Evolutionary conservation across 2,113 vertebrate species (phyloP), one percentile per base, ranked within the genome.

Genomic region (Grus americana): DNA sequence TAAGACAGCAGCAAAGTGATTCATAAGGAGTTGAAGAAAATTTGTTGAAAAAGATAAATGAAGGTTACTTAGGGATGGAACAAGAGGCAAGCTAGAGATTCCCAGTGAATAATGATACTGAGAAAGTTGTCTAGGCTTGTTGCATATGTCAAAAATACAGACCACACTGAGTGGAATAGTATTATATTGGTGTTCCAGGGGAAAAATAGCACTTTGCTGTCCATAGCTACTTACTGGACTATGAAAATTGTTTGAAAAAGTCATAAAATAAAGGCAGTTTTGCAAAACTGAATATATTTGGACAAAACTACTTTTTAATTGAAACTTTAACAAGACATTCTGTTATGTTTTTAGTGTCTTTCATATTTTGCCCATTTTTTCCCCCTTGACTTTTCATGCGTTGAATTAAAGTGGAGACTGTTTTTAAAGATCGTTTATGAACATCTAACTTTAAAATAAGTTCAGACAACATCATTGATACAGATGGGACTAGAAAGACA

Each of bases 31-130:
- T 15, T 87, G 78, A 81, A 92, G 80, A 91, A 92, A 91, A 94
- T 57, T 75, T 89, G 61, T 47, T 95, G 91, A 68, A 87, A 78
- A 92, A 86, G 86, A 95, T 75, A 84, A 80, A 94, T 95, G 91
- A 87, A 79, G 57, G 57, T 79, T 89, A 86, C 68, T 92, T 95
- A 95, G 73, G 55, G 59, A 91, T 29, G 26, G 68, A 91, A 75
- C 30, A 92, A 91, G 47, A 89, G 40, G 70, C 4, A 2, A 81
- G 12, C 19, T 90, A 80, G 87, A 94, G 57, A 79, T 91, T 89
- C 66, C 36, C 61, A 52, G 47, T 91, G 89, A 96, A 67, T 86
- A 93, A 89, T 55, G 72, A 75, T 89, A 17, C 30, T 89, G 76
- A 92, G 81, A 59, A 95, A 84, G 76, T 75, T 93, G 73, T 72